phyloP scores from a whole-genome alignment of 2,888 invertebrate species.

The Lissonota sp. region DNA sequence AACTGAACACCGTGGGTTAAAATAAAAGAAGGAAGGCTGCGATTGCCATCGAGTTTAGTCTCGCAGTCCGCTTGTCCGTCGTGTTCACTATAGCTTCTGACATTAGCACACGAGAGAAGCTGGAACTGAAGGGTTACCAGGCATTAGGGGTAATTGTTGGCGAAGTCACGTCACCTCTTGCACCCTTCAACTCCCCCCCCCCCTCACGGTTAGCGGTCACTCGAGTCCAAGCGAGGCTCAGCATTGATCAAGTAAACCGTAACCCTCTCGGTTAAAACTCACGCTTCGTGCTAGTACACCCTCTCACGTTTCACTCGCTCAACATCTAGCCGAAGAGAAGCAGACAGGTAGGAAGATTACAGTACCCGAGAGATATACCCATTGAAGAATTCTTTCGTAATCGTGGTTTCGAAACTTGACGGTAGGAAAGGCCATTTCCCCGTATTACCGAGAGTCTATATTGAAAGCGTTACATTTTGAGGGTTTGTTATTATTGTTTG shows the following conservation, averaged over 20 bases:
- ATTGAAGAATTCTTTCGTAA: too few species aligned
- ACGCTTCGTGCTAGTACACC: constrained; percentile 34
- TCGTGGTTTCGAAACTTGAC: too few species aligned
- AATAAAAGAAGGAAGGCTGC: constrained; percentile 11
- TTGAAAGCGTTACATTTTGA: too few species aligned
- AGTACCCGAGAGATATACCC: not conserved
- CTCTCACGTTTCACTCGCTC: constrained; percentile 55
- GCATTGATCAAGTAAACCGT: constrained; percentile 35
- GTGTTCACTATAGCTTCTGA: constrained; percentile 60
- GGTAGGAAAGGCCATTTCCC: too few species aligned
- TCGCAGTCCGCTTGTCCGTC: constrained; percentile 48
- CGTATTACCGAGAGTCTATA: too few species aligned
- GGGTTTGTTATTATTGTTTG: too few species aligned
- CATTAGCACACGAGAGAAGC: constrained; percentile 49
- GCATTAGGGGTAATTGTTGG: constrained; percentile 72
- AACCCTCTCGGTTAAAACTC: constrained; percentile 17
- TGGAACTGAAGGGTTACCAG: constrained; percentile 60
- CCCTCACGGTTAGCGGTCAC: constrained; percentile 52
- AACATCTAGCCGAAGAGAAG: constrained; percentile 40
- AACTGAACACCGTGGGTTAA: not conserved
- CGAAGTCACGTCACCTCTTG: constrained; percentile 68
- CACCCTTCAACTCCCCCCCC: constrained; percentile 22
- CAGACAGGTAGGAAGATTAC: constrained; percentile 40
- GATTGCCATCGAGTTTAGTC: not conserved
- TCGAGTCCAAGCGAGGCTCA: constrained; percentile 30